Evolutionary conservation across 2,888 invertebrate genomes (phyloP), one percentile per base, ranked within the genome.

Genomic region (Hololepta plana): DNA sequence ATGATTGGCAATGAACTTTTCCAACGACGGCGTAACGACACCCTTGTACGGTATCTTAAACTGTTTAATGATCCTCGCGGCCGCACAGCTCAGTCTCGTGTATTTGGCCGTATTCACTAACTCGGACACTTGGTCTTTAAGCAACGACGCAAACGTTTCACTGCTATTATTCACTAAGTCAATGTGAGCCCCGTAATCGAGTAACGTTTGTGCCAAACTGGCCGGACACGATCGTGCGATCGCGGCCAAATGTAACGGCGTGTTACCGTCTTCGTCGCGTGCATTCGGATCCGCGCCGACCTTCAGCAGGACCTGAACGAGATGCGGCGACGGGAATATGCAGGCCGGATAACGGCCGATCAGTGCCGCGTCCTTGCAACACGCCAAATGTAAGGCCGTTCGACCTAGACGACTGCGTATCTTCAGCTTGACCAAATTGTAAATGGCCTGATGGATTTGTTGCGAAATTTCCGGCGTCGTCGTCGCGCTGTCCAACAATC

Each of bases 171-270:
- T 81, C 40, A 77, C 71, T 23, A 74, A 67, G 58, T 87, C 87
- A 33, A 85, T 60, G 56, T 88, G 87, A 1, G 85, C 85, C 30
- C 90, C 91, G 45, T 72, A 66, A 4, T 71, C 59, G 1, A 93
- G 62, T 4, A 95, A 59, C 5, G 68, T 66, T 38, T 67, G 63
- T 1, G 82, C 72, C 20, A 88, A 64, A 21, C 67, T 67, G 3
- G 69, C 59, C 0, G 76, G 72, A 42, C 75, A 76, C 7, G 17
- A 17, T 36, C 59, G 53, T 30, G 74, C 70, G 52, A 74, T 67
- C 33, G 81, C 82, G 1, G 77, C 75, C 32, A 88, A 61, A 50
- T 91, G 91, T 25, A 93, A 63, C 7, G 90, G 79, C 11, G 87
- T 87, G 57, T 88, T 87, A 11, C 82, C 84, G 29, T 72, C 72